These are phyloP conservation scores for Sisyra nigra DNA, from an alignment of 2,888 invertebrate species.

Conservation along the genomic window DNA sequence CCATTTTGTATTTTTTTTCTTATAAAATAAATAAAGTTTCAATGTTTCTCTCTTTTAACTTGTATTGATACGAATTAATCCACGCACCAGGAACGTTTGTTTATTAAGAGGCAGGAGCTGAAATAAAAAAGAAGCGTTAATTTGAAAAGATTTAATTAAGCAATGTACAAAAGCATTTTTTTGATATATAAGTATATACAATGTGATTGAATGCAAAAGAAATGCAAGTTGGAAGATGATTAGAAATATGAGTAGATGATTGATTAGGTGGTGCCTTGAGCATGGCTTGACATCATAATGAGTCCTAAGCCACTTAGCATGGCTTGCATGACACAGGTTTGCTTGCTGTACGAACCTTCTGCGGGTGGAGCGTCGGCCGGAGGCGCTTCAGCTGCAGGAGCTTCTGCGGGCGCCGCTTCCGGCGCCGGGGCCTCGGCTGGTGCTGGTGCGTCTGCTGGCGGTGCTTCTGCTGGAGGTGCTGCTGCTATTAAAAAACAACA, in stretches of 20 bases:
- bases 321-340: slow-evolving; percentile 5
- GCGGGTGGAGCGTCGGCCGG: slow-evolving; percentile 15
- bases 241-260: background rate
- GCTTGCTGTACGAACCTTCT: slow-evolving; percentile 10
- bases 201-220: background rate
- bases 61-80: background rate
- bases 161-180: background rate
- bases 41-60: too few species aligned
- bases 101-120: slow-evolving; percentile 23
- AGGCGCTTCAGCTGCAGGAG: slow-evolving; percentile 14
- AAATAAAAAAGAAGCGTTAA: slow-evolving; percentile 10
- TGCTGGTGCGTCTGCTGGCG: slow-evolving; percentile 24
- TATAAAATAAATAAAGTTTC: slow-evolving; percentile 1
- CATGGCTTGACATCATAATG: background rate
- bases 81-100: slow-evolving; percentile 10
- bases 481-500: background rate
- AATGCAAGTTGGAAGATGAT: background rate
- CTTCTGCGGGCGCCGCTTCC: slow-evolving; percentile 21
- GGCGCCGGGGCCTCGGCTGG: slow-evolving; percentile 21
- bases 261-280: background rate
- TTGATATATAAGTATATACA: background rate
- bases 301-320: slow-evolving; percentile 1
- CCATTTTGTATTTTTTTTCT: background rate
- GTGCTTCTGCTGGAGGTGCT: slow-evolving; percentile 14
- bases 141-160: background rate